Evolutionary conservation across 2,797 vertebrate genomes (phyloP).

Genomic region (Melanotaenia maccullochi): DNA sequence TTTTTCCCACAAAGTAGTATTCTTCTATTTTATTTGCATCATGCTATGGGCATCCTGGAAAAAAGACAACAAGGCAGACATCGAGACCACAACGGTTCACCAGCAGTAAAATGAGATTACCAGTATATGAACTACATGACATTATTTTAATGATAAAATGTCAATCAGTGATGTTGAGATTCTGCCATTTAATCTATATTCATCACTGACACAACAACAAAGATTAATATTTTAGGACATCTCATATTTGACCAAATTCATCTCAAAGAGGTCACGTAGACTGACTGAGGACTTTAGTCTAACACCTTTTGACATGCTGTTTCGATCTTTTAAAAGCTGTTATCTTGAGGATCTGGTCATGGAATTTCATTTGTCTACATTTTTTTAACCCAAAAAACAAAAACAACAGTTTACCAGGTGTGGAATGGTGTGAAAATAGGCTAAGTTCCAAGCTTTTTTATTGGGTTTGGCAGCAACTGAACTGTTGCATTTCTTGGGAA

Average conservation of each 20-base stretch:
- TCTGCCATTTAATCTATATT: slow-evolving; percentile 12
- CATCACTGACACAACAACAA: slow-evolving; percentile 4
- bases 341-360: slow-evolving; percentile 5
- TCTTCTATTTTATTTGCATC: slow-evolving; percentile 43
- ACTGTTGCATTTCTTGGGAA: slow-evolving; percentile 23
- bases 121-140: too few relatives aligned
- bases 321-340: neutral
- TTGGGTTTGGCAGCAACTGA: slow-evolving; percentile 17
- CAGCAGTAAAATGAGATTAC: slow-evolving; percentile 40
- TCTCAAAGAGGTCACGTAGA: neutral
- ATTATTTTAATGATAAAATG: neutral
- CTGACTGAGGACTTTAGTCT: neutral
- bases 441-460: slow-evolving; percentile 22
- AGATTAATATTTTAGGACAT: neutral
- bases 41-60: slow-evolving; percentile 39
- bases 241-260: neutral
- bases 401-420: slow-evolving; percentile 25
- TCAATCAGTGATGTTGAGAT: neutral
- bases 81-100: slow-evolving; percentile 54
- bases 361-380: neutral
- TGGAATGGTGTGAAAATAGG: slow-evolving; percentile 45
- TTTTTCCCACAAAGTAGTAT: slow-evolving; percentile 49
- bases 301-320: neutral
- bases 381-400: slow-evolving; percentile 13
- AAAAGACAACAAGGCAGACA: slow-evolving; percentile 53